Evolutionary conservation across 2,888 invertebrate genomes (phyloP).

Genomic region (Scaptomyza caliginosa): DNA sequence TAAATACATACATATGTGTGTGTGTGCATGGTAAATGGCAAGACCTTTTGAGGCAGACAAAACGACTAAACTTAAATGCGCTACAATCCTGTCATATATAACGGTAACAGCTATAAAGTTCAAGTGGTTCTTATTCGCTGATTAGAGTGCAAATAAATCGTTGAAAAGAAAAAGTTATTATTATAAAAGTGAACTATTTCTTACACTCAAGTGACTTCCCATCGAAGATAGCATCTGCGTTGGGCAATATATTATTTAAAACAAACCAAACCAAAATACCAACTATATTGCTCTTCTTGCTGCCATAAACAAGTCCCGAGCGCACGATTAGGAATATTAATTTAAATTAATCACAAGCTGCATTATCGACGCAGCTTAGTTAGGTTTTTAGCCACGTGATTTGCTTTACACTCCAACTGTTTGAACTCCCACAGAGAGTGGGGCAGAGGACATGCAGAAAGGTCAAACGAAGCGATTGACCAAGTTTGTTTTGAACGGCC

Average conservation of each 20-base stretch:
- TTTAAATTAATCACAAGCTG: conserved; percentile 19
- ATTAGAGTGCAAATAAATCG: conserved; percentile 29
- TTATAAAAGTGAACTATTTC: conserved; percentile 1
- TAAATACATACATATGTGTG: background rate
- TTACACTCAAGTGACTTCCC: conserved; percentile 6
- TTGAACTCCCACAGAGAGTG: background rate
- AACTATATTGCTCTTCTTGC: background rate
- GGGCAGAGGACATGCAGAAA: background rate
- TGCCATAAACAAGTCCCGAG: background rate
- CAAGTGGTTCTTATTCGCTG: conserved; percentile 23
- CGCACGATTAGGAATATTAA: conserved; percentile 17
- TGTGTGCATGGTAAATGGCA: conserved; percentile 4
- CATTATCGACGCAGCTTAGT: background rate
- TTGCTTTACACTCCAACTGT: background rate
- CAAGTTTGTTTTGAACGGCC: background rate
- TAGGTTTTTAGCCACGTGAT: conserved; percentile 33
- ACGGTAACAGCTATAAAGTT: conserved; percentile 27
- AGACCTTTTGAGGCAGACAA: conserved; percentile 12
- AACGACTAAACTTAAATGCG: conserved; percentile 5
- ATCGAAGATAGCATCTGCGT: conserved; percentile 12
- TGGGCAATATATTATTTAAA: conserved; percentile 39
- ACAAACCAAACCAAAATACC: too few relatives aligned
- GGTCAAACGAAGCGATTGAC: conserved; percentile 9
- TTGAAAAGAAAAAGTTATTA: conserved; percentile 12
- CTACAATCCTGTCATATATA: conserved; percentile 19